Evolutionary conservation across 2,113 vertebrate species (phyloP).

Genomic region (Scophthalmus maximus): DNA sequence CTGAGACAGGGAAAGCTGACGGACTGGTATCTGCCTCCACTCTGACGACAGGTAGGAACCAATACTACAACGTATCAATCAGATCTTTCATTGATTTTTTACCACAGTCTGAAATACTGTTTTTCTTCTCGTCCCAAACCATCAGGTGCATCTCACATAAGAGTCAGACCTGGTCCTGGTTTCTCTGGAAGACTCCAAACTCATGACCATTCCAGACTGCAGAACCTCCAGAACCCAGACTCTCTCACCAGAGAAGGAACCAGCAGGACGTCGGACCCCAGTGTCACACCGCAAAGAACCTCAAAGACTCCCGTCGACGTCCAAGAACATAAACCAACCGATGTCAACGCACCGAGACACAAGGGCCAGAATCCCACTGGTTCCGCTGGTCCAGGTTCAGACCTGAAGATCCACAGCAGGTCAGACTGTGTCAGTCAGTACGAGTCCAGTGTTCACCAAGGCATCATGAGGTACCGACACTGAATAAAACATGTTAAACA

Average conservation of each 20-base stretch:
- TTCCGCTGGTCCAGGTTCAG: neutral
- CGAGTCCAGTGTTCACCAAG: slow-evolving; percentile 47
- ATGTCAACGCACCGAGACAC: neutral
- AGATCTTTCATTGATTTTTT: neutral
- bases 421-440: neutral
- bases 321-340: neutral
- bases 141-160: slow-evolving; percentile 1
- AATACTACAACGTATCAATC: neutral
- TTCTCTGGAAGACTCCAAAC: neutral
- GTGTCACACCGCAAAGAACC: neutral
- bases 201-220: neutral
- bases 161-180: neutral
- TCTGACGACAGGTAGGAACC: slow-evolving; percentile 12
- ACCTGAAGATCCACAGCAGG: neutral
- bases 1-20: neutral
- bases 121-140: neutral
- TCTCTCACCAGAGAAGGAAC: too few relatives aligned
- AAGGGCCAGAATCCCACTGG: neutral
- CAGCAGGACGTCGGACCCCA: neutral
- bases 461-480: slow-evolving; percentile 38
- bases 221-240: neutral
- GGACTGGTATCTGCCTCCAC: neutral
- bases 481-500: too few relatives aligned
- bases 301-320: too few relatives aligned
- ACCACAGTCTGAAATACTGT: neutral